Conservation (phyloP, 1,140 invertebrate species). For the Delia radicum region DNA sequence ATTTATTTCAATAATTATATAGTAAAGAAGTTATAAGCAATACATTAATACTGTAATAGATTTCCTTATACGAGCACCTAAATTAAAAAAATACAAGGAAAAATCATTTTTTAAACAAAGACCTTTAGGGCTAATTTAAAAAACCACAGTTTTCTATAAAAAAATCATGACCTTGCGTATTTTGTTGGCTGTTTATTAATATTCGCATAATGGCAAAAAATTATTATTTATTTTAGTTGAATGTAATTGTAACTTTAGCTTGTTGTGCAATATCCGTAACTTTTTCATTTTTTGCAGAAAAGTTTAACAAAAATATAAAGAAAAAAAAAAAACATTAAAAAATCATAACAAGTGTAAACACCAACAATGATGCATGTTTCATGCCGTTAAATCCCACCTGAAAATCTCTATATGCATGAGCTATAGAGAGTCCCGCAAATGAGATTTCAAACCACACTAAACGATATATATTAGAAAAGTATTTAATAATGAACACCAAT, state of each 20-base stretch:
- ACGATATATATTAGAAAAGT: too few relatives aligned
- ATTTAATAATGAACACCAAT: too few relatives aligned
- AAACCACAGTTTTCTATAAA: neutral
- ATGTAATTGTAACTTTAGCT: neutral
- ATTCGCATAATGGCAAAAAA: neutral
- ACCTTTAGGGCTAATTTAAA: neutral
- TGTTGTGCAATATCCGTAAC: neutral
- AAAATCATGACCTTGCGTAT: neutral
- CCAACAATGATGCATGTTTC: neutral
- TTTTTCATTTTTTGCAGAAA: neutral
- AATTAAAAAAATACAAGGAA: neutral
- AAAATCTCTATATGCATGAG: neutral
- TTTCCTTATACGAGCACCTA: too few relatives aligned
- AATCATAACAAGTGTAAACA: conserved; percentile 4
- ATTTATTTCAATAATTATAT: neutral
- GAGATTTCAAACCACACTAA: neutral
- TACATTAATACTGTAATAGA: neutral
- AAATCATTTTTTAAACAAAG: neutral
- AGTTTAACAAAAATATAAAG: too few relatives aligned
- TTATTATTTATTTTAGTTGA: neutral
- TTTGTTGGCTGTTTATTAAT: neutral
- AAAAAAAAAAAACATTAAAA: neutral
- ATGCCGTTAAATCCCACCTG: neutral
- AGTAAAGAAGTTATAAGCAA: neutral
- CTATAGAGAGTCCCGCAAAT: too few relatives aligned